Evolutionary conservation across 2,797 vertebrate genomes (phyloP).

Genomic region (Antennarius maculatus): DNA sequence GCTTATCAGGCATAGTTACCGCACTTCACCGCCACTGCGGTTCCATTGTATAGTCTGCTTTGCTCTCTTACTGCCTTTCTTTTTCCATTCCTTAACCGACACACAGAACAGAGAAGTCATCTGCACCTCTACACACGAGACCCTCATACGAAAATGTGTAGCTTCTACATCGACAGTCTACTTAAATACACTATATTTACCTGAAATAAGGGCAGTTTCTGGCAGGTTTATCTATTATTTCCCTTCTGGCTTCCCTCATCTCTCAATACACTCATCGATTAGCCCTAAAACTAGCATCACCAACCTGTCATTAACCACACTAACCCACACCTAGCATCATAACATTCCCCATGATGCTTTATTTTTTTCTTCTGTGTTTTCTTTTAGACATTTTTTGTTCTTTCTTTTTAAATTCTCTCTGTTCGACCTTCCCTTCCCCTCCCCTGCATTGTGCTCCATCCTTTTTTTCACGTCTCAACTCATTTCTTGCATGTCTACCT

Average conservation of each 20-base stretch:
- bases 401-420: slow-evolving; percentile 6
- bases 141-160: slow-evolving; percentile 6
- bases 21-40: slow-evolving; percentile 22
- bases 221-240: slow-evolving; percentile 22
- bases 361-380: slow-evolving; percentile 32
- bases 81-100: slow-evolving; percentile 25
- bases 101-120: slow-evolving; percentile 5
- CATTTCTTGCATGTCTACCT: slow-evolving; percentile 35
- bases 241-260: slow-evolving; percentile 29
- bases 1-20: slow-evolving; percentile 6
- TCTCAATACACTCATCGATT: slow-evolving; percentile 3
- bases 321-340: slow-evolving; percentile 51
- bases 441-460: slow-evolving; percentile 8
- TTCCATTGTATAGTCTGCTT: slow-evolving; percentile 32
- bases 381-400: slow-evolving; percentile 29
- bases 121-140: slow-evolving; percentile 21
- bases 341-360: slow-evolving; percentile 31
- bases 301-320: slow-evolving; percentile 18
- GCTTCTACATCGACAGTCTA: slow-evolving; percentile 1
- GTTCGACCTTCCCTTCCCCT: slow-evolving; percentile 21
- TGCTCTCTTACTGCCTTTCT: slow-evolving; percentile 24
- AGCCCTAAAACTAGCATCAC: slow-evolving; percentile 22
- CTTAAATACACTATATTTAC: not conserved
- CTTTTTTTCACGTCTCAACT: slow-evolving; percentile 18
- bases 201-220: not conserved